Evolutionary conservation across 2,797 vertebrate species (phyloP), one percentile per base, ranked within the genome.

Genomic region (Arnoldichthys spilopterus): DNA sequence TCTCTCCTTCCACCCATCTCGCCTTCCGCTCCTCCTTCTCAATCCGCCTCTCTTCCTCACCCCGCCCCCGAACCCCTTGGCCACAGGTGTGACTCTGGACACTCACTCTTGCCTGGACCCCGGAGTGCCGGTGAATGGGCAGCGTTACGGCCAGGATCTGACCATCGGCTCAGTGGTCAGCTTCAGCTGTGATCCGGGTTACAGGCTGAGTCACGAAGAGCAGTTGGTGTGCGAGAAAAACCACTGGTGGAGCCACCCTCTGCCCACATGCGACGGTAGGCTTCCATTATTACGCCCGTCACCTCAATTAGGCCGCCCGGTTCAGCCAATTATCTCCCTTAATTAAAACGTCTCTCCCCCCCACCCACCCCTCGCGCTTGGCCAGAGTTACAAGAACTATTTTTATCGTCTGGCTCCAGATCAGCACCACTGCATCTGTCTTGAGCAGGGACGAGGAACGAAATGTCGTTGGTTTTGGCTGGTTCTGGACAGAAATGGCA

Each of bases 41-140:
- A 15, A 7, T 63, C 32, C 54, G 51, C 12, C 43, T 1, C 9
- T 68, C 59, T 45, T 37, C 20, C 32, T 30, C 37, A 40, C 4
- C 37, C 37, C n/a, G n/a, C n/a, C n/a, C n/a, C n/a, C n/a, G n/a
- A n/a, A n/a, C n/a, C n/a, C n/a, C n/a, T n/a, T n/a, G n/a, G n/a
- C 32, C 66, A 26, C 69, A 99, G 97, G 96, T 90, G 97, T 98
- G 71, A 97, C 96, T n/a, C 90, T 98, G 84, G 98, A 99, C 84
- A 99, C 96, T 0, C 98, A 97, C 78, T 98, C 97, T 45, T 99
- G 97, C 72, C 91, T 99, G 92, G 98, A 99, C 85, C 98, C 98
- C 32, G 98, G 98, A 0, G 98, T 98, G 83, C 97, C 98, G 9
- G 96, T 99, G 8, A 97, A 98, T 37, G 98, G 97, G 1, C 85